These are phyloP conservation scores for Augiades crinisus DNA, from an alignment of 2,888 invertebrate genomes.

Conservation along the genomic window DNA sequence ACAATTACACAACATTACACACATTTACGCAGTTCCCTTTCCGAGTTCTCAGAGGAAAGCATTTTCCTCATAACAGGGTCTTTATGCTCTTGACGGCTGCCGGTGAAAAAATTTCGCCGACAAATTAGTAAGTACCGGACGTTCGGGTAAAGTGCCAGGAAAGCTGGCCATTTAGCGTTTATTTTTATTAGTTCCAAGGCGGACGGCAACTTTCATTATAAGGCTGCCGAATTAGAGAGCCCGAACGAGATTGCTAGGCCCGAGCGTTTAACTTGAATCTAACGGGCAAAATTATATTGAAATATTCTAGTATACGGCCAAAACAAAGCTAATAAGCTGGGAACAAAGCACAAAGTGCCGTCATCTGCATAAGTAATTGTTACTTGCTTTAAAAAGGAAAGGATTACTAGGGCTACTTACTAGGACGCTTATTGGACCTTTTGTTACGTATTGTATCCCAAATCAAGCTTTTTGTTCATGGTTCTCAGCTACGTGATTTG, in stretches of 20 bases:
- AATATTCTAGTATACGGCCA: constrained; percentile 39
- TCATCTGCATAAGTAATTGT: constrained; percentile 55
- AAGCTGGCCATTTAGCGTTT: constrained; percentile 40
- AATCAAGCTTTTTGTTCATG: too few species aligned
- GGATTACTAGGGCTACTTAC: not conserved
- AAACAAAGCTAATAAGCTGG: constrained; percentile 45
- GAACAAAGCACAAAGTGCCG: constrained; percentile 41
- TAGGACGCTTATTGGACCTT: constrained; percentile 27
- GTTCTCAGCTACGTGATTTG: too few species aligned
- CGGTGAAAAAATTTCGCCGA: constrained; percentile 22
- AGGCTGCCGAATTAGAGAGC: constrained; percentile 40
- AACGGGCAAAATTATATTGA: constrained; percentile 41
- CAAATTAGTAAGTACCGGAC: constrained; percentile 40
- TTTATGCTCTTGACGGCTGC: constrained; percentile 23
- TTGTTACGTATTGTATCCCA: too few species aligned
- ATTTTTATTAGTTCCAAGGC: constrained; percentile 42
- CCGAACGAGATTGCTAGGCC: constrained; percentile 2
- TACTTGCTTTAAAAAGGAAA: constrained; percentile 37
- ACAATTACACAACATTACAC: constrained; percentile 8
- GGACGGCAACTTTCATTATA: constrained; percentile 40
- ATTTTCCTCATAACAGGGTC: constrained; percentile 19
- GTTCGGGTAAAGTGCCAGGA: constrained; percentile 34
- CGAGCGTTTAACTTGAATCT: constrained; percentile 33
- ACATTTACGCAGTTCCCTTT: constrained; percentile 32
- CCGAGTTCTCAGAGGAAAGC: constrained; percentile 31